A percentile compares a stretch with the other conserved stretches of the same genome.
These are phyloP conservation scores for Amphipoea oculea DNA, from an alignment of 2,888 invertebrate species.

Conservation along the genomic window DNA sequence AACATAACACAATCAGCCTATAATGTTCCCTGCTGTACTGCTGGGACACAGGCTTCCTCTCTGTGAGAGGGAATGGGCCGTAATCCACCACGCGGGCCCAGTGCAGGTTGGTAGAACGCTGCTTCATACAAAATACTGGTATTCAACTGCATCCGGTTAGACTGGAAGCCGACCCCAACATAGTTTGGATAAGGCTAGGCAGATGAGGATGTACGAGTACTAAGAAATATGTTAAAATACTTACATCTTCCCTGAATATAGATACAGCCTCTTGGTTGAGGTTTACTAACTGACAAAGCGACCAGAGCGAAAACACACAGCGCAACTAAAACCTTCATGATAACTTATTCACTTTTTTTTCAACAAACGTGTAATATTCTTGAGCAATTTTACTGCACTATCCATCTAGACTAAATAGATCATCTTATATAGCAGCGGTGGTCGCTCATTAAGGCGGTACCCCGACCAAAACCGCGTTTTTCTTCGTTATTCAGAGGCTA, in stretches of 20 bases:
- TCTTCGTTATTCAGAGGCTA: too few relatives aligned
- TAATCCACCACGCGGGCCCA: too few relatives aligned
- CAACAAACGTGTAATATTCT: not conserved
- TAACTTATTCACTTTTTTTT: conserved; percentile 22
- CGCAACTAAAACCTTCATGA: conserved; percentile 67
- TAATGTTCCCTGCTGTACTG: too few relatives aligned
- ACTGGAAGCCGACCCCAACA: not conserved
- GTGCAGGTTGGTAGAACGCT: too few relatives aligned
- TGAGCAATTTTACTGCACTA: not conserved
- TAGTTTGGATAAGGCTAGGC: not conserved
- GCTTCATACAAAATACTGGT: not conserved
- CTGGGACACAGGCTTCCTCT: too few relatives aligned
- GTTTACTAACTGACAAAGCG: conserved; percentile 62
- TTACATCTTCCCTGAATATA: conserved; percentile 76
- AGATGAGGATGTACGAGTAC: too few relatives aligned
- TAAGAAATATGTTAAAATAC: conserved; percentile 34
- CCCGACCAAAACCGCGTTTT: too few relatives aligned
- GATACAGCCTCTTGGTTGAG: conserved; percentile 73
- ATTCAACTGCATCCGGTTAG: not conserved
- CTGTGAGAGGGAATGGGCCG: too few relatives aligned
- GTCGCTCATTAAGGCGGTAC: not conserved
- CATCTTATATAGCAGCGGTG: not conserved
- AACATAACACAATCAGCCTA: too few relatives aligned
- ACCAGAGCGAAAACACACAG: conserved; percentile 64
- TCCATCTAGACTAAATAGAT: not conserved